Evolutionary conservation across 2,888 invertebrate genomes (phyloP).

Genomic region (Spilarctia lutea): DNA sequence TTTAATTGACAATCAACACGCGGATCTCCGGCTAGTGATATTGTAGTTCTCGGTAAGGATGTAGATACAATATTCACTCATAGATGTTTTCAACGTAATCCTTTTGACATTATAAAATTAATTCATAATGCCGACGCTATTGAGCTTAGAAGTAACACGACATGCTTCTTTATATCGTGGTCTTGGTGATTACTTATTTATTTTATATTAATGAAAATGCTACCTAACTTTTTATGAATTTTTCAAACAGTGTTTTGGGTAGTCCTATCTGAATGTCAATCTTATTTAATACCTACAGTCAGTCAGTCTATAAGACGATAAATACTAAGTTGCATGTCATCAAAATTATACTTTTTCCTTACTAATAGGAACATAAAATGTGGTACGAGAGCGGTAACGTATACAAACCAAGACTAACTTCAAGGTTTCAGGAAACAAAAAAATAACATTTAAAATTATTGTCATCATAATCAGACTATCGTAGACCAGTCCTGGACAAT

Average conservation of each 20-base stretch:
- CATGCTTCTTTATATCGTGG: constrained; percentile 3
- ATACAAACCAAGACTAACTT: no score
- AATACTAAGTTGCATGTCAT: no score
- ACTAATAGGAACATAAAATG: no score
- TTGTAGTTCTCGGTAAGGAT: constrained; percentile 41
- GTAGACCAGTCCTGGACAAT: no score
- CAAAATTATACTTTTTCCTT: no score
- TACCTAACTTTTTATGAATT: not conserved
- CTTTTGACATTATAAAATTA: constrained; percentile 33
- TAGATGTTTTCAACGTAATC: constrained; percentile 35
- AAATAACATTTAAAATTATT: no score
- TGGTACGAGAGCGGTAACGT: no score
- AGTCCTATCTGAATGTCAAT: not conserved
- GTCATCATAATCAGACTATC: no score
- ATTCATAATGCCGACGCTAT: constrained; percentile 31
- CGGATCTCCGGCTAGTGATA: constrained; percentile 62
- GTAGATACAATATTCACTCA: constrained; percentile 32
- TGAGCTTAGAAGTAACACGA: constrained; percentile 11
- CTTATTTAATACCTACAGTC: no score
- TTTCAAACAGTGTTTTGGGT: not conserved
- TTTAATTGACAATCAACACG: constrained; percentile 21
- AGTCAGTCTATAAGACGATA: no score
- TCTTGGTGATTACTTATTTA: constrained; percentile 1
- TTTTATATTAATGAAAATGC: not conserved
- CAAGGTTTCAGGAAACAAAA: no score